Conservation (phyloP, 1,140 invertebrate genomes). For the Drosophila virilis region DNA sequence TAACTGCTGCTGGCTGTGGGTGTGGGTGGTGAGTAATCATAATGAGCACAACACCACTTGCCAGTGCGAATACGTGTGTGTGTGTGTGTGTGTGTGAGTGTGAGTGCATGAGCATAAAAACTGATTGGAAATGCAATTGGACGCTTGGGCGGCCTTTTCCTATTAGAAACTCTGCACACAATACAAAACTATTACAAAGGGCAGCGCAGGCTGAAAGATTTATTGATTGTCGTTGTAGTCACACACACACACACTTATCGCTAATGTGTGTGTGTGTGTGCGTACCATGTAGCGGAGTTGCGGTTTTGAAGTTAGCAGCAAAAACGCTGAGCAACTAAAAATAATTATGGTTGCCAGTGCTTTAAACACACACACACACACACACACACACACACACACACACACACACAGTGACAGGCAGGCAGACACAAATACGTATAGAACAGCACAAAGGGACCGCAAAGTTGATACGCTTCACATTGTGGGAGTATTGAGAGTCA, state of each 20-base stretch:
- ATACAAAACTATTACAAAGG: conserved; percentile 65
- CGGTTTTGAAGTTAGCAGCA: conserved; percentile 78
- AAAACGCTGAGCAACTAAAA: conserved; percentile 81
- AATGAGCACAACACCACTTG: conserved; percentile 77
- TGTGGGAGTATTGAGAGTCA: conserved; percentile 37
- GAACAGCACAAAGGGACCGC: conserved; percentile 47
- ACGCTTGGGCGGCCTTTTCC: conserved; percentile 71
- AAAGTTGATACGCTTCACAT: conserved; percentile 39
- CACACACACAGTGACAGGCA: conserved; percentile 32
- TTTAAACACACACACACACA: conserved; percentile 52
- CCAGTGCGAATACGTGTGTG: conserved; percentile 19
- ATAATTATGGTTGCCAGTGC: conserved; percentile 68
- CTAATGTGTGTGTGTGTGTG: conserved; percentile 30
- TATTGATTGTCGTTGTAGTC: conserved; percentile 73
- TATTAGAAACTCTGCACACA: conserved; percentile 65
- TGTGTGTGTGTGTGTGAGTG: conserved; percentile 31
- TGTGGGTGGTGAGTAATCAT: conserved; percentile 76
- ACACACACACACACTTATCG: conserved; percentile 40
- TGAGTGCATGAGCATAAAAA: conserved; percentile 58
- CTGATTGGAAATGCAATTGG: conserved; percentile 80
- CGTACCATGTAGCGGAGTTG: conserved; percentile 71
- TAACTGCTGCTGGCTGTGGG: conserved; percentile 32
- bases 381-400: conserved; percentile 12
- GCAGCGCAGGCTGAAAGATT: conserved; percentile 70
- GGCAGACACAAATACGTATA: conserved; percentile 10